Conservation (phyloP, 30 jellyfish, hydroid and myxozoan genomes). For the Cassiopea xamachana region DNA sequence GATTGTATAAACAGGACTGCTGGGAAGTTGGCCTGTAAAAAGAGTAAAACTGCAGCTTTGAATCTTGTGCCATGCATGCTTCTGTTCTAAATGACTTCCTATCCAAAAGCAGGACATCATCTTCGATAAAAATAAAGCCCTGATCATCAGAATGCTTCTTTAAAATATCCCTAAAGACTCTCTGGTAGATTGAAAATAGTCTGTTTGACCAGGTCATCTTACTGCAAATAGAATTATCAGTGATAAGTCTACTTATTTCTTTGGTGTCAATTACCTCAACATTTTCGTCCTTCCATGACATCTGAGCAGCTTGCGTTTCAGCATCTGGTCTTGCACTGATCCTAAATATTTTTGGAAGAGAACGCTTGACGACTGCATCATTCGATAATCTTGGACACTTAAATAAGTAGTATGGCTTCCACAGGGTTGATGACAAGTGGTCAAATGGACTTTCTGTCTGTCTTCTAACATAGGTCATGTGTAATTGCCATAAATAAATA, state of each 20-base stretch:
- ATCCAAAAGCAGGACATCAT: conserved; percentile 33
- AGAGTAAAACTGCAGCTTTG: conserved; percentile 8
- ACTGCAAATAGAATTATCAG: not conserved
- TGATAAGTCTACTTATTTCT: not conserved
- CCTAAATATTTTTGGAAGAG: conserved; percentile 29
- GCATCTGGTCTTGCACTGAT: conserved; percentile 37
- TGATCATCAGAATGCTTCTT: conserved; percentile 3
- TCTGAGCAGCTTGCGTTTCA: not conserved
- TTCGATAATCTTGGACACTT: conserved; percentile 9
- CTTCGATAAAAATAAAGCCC: conserved; percentile 43
- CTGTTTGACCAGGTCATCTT: conserved; percentile 28
- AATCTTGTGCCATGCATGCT: conserved; percentile 25
- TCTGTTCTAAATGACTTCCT: not conserved
- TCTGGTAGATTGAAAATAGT: conserved; percentile 24
- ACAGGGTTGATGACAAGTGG: not conserved
- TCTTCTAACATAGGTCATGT: conserved; percentile 12
- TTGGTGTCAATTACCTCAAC: conserved; percentile 12
- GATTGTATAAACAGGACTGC: conserved; percentile 33
- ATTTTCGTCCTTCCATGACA: not conserved
- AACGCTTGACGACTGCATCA: not conserved
- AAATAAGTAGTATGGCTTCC: conserved; percentile 1
- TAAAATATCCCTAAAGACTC: conserved; percentile 19
- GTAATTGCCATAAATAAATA: conserved; percentile 6
- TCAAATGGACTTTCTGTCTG: conserved; percentile 53
- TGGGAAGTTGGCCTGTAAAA: conserved; percentile 28